phyloP scores from a whole-genome alignment of 2,888 invertebrate species.

The Calliphora vomitoria region DNA sequence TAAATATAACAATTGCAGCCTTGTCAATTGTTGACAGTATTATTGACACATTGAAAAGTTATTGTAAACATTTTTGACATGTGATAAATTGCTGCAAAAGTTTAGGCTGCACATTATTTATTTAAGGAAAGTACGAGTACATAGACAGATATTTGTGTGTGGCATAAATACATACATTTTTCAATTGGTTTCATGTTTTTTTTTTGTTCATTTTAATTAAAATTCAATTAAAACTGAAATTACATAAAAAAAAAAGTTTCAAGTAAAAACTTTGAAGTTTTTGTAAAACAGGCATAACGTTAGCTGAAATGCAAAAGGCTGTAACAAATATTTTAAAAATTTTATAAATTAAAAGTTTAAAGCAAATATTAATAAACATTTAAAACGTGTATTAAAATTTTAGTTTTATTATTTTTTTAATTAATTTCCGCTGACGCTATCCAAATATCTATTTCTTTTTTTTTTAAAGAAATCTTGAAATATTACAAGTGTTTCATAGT shows the following conservation, averaged over 20 bases:
- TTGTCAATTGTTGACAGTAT: slow-evolving; percentile 59
- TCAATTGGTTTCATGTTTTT: too few species aligned
- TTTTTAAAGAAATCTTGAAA: not conserved
- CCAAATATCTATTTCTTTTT: not conserved
- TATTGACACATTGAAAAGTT: slow-evolving; percentile 67
- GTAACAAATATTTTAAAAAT: too few species aligned
- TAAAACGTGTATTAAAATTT: too few species aligned
- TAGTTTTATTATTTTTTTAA: too few species aligned
- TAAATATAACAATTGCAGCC: slow-evolving; percentile 61
- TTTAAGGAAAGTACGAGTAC: slow-evolving; percentile 2
- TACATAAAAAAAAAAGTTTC: not conserved
- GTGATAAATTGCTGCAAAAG: slow-evolving; percentile 64
- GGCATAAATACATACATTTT: slow-evolving; percentile 2
- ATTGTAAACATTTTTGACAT: slow-evolving; percentile 71
- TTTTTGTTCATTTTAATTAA: not conserved
- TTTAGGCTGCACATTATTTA: slow-evolving; percentile 34
- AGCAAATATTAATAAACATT: too few species aligned
- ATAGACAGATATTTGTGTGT: not conserved
- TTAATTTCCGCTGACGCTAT: too few species aligned
- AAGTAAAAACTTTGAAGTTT: not conserved
- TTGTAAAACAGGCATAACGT: too few species aligned
- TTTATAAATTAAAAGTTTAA: too few species aligned
- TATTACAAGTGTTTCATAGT: not conserved
- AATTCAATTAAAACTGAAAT: slow-evolving; percentile 21
- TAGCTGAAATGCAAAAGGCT: too few species aligned